phyloP scores from a whole-genome alignment of 2,888 invertebrate species.

The Rhopalosiphum nymphaeae region DNA sequence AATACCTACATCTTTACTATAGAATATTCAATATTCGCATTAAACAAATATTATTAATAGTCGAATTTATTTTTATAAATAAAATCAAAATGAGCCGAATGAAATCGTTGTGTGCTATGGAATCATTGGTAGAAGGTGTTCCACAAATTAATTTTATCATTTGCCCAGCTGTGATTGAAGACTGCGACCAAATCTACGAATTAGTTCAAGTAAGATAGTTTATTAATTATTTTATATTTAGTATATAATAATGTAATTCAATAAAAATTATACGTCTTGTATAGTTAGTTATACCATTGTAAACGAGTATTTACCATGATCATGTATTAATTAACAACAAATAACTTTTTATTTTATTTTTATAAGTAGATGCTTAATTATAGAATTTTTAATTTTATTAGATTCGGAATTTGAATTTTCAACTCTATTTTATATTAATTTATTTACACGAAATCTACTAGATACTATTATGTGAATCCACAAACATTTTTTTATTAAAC shows the following conservation, averaged over 20 bases:
- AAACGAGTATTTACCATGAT: background rate
- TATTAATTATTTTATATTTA: background rate
- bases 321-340: background rate
- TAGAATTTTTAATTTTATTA: background rate
- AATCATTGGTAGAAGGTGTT: constrained; percentile 54
- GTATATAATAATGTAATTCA: background rate
- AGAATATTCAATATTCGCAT: background rate
- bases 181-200: constrained; percentile 51
- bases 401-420: background rate
- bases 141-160: constrained; percentile 41
- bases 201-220: constrained; percentile 50
- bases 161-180: constrained; percentile 29
- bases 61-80: background rate
- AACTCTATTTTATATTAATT: background rate
- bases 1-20: background rate
- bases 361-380: background rate
- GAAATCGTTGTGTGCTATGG: constrained; percentile 32
- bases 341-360: background rate
- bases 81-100: background rate
- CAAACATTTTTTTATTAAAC: background rate
- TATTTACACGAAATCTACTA: background rate
- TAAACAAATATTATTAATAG: background rate
- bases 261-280: background rate
- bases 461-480: background rate
- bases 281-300: background rate